Conservation (phyloP, 1,140 invertebrate species). For the Galendromus occidentalis region DNA sequence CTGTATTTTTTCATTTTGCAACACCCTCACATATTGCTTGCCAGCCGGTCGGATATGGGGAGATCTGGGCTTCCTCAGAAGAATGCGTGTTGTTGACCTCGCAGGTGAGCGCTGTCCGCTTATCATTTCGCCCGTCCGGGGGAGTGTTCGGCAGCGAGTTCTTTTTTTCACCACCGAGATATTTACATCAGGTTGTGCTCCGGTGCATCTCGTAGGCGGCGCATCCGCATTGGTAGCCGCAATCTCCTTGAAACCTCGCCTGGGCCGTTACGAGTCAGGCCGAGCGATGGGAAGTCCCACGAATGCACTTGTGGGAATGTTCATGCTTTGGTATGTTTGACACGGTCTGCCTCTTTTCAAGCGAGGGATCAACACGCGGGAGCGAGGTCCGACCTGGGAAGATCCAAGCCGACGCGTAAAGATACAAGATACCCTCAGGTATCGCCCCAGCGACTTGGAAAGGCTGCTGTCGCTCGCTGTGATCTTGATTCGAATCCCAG, state of each 20-base stretch:
- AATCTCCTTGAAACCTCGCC: slow-evolving; percentile 62
- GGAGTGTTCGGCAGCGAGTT: background rate
- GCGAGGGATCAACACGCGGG: background rate
- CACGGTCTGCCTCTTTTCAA: slow-evolving; percentile 2
- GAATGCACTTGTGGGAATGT: slow-evolving; percentile 72
- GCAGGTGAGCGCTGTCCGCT: slow-evolving; percentile 38
- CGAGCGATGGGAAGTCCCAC: slow-evolving; percentile 61
- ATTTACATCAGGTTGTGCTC: slow-evolving; percentile 26
- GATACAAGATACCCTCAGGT: no score
- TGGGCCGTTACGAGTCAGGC: slow-evolving; percentile 59
- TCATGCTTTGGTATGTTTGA: slow-evolving; percentile 55
- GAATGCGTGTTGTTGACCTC: slow-evolving; percentile 61
- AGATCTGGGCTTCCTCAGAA: slow-evolving; percentile 57
- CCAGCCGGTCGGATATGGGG: slow-evolving; percentile 77
- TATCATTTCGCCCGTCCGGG: background rate
- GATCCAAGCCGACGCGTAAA: no score
- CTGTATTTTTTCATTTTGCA: slow-evolving; percentile 66
- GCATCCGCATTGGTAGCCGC: slow-evolving; percentile 58
- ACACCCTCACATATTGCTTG: slow-evolving; percentile 72
- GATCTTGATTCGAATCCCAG: slow-evolving; percentile 15
- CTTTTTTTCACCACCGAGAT: background rate
- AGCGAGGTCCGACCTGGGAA: no score
- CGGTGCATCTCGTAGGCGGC: slow-evolving; percentile 66
- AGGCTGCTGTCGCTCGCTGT: no score
- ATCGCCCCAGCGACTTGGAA: no score